Conservation (phyloP, 1,140 invertebrate species). For the Euura saliciscinereae region DNA sequence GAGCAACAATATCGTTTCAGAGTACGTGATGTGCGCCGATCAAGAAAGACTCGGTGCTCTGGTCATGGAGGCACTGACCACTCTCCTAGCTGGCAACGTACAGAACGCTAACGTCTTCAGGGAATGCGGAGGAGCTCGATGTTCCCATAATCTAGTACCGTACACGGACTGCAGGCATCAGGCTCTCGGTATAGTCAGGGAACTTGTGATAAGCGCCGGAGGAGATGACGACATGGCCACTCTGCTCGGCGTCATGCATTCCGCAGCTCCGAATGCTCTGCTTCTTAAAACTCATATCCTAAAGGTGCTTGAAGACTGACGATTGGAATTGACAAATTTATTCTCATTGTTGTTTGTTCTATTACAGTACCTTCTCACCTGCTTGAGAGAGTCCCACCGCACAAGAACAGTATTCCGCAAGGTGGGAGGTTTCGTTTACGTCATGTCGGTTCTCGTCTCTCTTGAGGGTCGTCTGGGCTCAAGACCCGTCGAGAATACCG, state of each 20-base stretch:
- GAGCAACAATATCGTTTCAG: slow-evolving; percentile 30
- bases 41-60: slow-evolving; percentile 82
- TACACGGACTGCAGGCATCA: slow-evolving; percentile 82
- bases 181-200: slow-evolving; percentile 81
- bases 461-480: slow-evolving; percentile 82
- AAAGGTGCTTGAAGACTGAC: slow-evolving; percentile 64
- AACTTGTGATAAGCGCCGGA: slow-evolving; percentile 87
- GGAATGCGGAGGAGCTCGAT: slow-evolving; percentile 90
- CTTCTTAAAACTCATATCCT: slow-evolving; percentile 90
- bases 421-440: slow-evolving; percentile 96
- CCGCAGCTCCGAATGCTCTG: slow-evolving; percentile 77
- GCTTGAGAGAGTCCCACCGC: slow-evolving; percentile 92
- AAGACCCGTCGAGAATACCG: slow-evolving; percentile 39
- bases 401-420: slow-evolving; percentile 96
- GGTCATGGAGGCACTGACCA: slow-evolving; percentile 86
- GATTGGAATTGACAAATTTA: not conserved
- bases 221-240: slow-evolving; percentile 96
- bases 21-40: slow-evolving; percentile 65
- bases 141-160: slow-evolving; percentile 88
- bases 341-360: slow-evolving; percentile 17
- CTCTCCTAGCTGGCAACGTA: slow-evolving; percentile 78
- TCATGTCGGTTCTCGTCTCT: slow-evolving; percentile 93
- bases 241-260: slow-evolving; percentile 89
- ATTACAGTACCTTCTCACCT: slow-evolving; percentile 77
- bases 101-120: slow-evolving; percentile 92